phyloP scores from a whole-genome alignment of 2,888 invertebrate species.

The Apodemia duryi region DNA sequence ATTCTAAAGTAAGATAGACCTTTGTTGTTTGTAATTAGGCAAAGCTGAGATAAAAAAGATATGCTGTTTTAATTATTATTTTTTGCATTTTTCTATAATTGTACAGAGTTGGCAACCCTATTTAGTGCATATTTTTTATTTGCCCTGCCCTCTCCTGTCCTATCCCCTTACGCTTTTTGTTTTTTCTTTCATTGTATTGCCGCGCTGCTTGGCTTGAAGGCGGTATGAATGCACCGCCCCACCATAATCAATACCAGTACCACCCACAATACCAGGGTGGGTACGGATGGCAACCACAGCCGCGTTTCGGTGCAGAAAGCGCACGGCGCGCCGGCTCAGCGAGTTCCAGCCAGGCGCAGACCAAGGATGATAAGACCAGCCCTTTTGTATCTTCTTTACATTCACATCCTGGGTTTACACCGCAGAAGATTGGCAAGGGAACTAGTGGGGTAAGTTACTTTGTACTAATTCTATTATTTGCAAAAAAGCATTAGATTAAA shows the following conservation, averaged over 20 bases:
- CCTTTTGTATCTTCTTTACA: conserved; percentile 93
- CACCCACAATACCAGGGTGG: conserved; percentile 73
- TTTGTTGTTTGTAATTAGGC: conserved; percentile 10
- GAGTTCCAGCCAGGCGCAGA: conserved; percentile 42
- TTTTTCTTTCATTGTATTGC: conserved; percentile 79
- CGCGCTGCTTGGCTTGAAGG: conserved; percentile 78
- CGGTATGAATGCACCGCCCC: conserved; percentile 79
- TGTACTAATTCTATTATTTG: neutral
- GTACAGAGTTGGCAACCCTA: conserved; percentile 28
- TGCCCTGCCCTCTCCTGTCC: conserved; percentile 58
- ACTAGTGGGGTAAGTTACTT: conserved; percentile 69
- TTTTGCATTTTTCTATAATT: neutral
- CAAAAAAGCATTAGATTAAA: neutral
- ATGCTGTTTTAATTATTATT: conserved; percentile 11
- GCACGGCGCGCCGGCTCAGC: conserved; percentile 49
- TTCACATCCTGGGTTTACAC: conserved; percentile 95
- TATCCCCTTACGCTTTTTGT: conserved; percentile 72
- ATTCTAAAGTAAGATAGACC: neutral
- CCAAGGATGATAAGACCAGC: conserved; percentile 84
- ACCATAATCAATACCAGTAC: conserved; percentile 78
- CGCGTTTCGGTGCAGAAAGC: conserved; percentile 77
- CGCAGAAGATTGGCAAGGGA: conserved; percentile 94
- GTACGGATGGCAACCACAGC: conserved; percentile 57
- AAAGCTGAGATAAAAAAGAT: neutral
- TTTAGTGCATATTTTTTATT: conserved; percentile 57